Conservation (phyloP, 2,888 invertebrate species). For the Thumatha senex region DNA sequence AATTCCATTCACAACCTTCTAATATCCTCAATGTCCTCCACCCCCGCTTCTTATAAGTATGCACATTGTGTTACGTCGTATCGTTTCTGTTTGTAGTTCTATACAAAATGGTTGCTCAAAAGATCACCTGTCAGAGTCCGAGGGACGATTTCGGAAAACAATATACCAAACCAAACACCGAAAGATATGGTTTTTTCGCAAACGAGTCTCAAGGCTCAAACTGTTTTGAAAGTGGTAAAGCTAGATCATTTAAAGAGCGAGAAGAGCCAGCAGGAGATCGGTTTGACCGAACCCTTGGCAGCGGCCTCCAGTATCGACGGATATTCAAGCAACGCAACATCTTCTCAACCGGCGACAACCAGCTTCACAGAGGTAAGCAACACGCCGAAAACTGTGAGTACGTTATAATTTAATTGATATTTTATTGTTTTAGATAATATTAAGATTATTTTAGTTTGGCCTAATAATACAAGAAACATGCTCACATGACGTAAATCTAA, state of each 20-base stretch:
- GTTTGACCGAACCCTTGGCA: conserved; percentile 49
- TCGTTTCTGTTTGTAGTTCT: conserved; percentile 84
- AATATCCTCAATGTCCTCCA: conserved; percentile 28
- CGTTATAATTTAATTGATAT: conserved; percentile 44
- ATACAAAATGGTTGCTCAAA: conserved; percentile 83
- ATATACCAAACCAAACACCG: conserved; percentile 69
- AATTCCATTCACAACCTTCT: conserved; percentile 23
- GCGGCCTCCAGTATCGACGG: conserved; percentile 59
- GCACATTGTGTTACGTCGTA: conserved; percentile 82
- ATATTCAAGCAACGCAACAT: conserved; percentile 50
- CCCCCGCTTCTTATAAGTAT: conserved; percentile 71
- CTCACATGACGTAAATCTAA: conserved; percentile 52
- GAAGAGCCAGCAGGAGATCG: conserved; percentile 71
- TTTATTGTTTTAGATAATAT: conserved; percentile 37
- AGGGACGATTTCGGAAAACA: conserved; percentile 79
- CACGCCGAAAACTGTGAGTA: conserved; percentile 65
- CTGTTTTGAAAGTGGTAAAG: conserved; percentile 80
- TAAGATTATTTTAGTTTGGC: conserved; percentile 57
- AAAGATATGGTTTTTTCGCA: conserved; percentile 83
- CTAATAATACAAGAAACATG: conserved; percentile 28
- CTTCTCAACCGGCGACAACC: conserved; percentile 56
- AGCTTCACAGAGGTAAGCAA: conserved; percentile 76
- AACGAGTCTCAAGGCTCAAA: conserved; percentile 78
- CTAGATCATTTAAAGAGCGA: conserved; percentile 78
- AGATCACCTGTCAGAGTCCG: conserved; percentile 80